Evolutionary conservation across 2,888 invertebrate species (phyloP).

Genomic region (Diadegma fenestrale): DNA sequence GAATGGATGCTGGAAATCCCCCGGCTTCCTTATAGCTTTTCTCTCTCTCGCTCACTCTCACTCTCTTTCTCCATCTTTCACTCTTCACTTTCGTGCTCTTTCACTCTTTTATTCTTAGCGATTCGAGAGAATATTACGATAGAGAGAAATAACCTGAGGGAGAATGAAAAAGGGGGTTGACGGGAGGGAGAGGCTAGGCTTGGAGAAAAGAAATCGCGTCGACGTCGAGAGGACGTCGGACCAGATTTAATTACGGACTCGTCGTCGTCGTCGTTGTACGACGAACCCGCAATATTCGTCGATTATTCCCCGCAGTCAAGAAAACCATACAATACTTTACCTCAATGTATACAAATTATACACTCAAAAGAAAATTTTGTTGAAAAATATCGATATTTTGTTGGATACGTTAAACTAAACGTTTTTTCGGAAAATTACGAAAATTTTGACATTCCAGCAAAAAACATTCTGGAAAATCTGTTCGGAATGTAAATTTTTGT

Average conservation of each 20-base stretch:
- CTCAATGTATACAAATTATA: background rate
- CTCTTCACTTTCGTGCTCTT: slow-evolving; percentile 29
- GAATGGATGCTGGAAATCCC: slow-evolving; percentile 45
- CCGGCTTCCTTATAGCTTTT: background rate
- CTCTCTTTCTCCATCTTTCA: slow-evolving; percentile 15
- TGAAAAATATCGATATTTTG: too few species aligned
- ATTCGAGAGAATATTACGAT: slow-evolving; percentile 56
- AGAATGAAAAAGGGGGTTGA: slow-evolving; percentile 7
- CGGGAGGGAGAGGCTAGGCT: background rate
- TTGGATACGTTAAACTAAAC: too few species aligned
- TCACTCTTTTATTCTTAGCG: slow-evolving; percentile 40
- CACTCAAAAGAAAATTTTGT: too few species aligned
- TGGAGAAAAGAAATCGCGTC: slow-evolving; percentile 53
- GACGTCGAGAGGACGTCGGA: slow-evolving; percentile 29
- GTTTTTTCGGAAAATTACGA: too few species aligned
- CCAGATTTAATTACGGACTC: slow-evolving; percentile 59
- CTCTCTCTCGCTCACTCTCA: background rate
- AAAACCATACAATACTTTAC: background rate
- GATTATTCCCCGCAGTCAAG: slow-evolving; percentile 47
- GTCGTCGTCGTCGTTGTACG: slow-evolving; percentile 29
- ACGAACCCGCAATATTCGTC: slow-evolving; percentile 49
- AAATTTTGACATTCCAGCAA: too few species aligned
- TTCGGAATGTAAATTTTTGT: too few species aligned
- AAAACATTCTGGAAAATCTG: too few species aligned
- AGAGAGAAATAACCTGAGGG: slow-evolving; percentile 25